Evolutionary conservation across 2,797 vertebrate species (phyloP).

Genomic region (Melanotaenia trifasciata): DNA sequence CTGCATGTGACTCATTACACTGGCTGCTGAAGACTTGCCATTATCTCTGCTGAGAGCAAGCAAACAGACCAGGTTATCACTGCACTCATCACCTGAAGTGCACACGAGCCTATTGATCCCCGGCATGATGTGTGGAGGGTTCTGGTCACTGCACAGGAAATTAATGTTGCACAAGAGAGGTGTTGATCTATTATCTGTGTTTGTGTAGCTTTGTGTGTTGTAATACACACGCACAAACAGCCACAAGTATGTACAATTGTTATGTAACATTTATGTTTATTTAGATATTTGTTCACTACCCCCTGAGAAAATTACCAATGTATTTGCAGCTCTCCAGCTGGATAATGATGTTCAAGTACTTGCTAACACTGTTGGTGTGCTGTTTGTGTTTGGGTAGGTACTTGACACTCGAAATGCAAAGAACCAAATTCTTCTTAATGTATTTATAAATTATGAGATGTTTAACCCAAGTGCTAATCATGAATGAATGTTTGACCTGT

Average conservation of each 20-base stretch:
- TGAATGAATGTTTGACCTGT: background rate
- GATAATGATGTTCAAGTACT: background rate
- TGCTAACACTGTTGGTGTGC: slow-evolving; percentile 1
- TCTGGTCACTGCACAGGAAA: slow-evolving; percentile 54
- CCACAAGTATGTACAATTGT: background rate
- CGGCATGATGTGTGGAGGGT: slow-evolving; percentile 26
- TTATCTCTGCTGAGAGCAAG: slow-evolving; percentile 35
- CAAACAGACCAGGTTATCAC: slow-evolving; percentile 53
- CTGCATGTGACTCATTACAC: slow-evolving; percentile 63
- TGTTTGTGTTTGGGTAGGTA: background rate
- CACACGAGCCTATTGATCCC: slow-evolving; percentile 53
- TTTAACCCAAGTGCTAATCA: background rate
- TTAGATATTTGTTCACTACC: background rate
- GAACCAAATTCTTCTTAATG: background rate
- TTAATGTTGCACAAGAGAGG: slow-evolving; percentile 42
- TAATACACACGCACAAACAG: background rate
- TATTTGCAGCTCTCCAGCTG: background rate
- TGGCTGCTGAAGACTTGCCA: slow-evolving; percentile 31
- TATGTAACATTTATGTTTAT: background rate
- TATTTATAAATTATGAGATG: background rate
- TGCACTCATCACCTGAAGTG: slow-evolving; percentile 58
- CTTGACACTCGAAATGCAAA: slow-evolving; percentile 1
- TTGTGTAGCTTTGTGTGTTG: background rate
- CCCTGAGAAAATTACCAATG: background rate
- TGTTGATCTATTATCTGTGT: slow-evolving; percentile 14